Evolutionary conservation across 2,888 invertebrate genomes (phyloP).

Genomic region (Chrysolina haemoptera): DNA sequence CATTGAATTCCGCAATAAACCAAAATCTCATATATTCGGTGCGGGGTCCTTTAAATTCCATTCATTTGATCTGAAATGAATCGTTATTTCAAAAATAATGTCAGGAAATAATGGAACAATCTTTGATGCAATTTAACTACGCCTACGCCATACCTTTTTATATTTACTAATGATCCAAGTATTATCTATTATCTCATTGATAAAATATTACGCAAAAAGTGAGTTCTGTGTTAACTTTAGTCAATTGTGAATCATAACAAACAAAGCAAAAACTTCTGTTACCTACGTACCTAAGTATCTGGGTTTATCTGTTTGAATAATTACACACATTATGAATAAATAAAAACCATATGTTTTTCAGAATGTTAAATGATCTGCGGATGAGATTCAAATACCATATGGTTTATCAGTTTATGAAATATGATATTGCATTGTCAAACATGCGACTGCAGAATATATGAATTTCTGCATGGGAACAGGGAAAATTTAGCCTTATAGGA

Average conservation of each 20-base stretch:
- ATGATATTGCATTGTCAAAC: slow-evolving; percentile 39
- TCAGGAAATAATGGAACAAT: too few species aligned
- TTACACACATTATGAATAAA: slow-evolving; percentile 14
- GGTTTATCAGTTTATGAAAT: slow-evolving; percentile 34
- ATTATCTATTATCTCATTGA: too few species aligned
- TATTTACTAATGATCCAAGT: too few species aligned
- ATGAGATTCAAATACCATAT: slow-evolving; percentile 44
- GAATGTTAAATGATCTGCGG: not conserved
- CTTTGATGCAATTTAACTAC: too few species aligned
- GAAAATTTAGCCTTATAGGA: slow-evolving; percentile 56
- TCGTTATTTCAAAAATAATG: too few species aligned
- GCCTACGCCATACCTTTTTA: too few species aligned
- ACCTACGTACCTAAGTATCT: not conserved
- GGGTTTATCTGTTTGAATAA: not conserved
- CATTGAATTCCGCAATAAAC: too few species aligned
- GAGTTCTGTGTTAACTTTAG: not conserved
- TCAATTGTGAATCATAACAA: slow-evolving; percentile 10
- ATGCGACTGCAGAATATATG: slow-evolving; percentile 45
- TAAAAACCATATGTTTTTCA: slow-evolving; percentile 30
- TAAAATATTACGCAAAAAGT: not conserved
- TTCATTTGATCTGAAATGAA: too few species aligned
- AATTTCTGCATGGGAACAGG: slow-evolving; percentile 42
- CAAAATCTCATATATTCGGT: too few species aligned
- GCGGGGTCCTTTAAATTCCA: too few species aligned
- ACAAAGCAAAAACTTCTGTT: slow-evolving; percentile 11